Evolutionary conservation across 2,797 vertebrate species (phyloP).

Genomic region (Anguilla marmorata): DNA sequence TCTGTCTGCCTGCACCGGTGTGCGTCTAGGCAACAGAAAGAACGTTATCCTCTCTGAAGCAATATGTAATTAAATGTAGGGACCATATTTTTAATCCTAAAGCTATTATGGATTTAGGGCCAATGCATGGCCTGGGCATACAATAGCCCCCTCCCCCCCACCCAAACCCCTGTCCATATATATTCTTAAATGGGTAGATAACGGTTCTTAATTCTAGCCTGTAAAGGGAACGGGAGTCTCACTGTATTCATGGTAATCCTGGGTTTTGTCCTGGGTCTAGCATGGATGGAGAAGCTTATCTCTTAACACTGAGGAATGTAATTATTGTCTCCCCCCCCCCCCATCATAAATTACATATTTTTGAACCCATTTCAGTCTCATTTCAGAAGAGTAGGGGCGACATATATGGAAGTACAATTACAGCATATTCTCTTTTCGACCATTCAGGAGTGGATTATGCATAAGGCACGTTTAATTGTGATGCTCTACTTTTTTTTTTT

Average conservation of each 20-base stretch:
- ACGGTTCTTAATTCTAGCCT: constrained; percentile 67
- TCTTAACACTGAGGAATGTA: constrained; percentile 52
- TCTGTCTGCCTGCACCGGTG: background rate
- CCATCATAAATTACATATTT: constrained; percentile 70
- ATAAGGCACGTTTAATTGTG: constrained; percentile 66
- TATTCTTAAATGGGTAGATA: constrained; percentile 77
- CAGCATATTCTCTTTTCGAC: constrained; percentile 56
- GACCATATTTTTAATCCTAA: constrained; percentile 81
- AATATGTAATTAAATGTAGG: constrained; percentile 80
- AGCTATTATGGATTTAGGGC: constrained; percentile 76
- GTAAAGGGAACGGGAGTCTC: constrained; percentile 61
- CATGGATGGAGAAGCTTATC: constrained; percentile 46
- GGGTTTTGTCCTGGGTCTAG: constrained; percentile 58
- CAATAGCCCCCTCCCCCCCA: constrained; percentile 52
- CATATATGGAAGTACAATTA: constrained; percentile 67
- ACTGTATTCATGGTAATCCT: constrained; percentile 44
- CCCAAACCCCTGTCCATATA: constrained; percentile 54
- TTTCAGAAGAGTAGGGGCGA: constrained; percentile 47
- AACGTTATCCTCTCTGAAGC: constrained; percentile 65
- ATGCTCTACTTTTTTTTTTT: constrained; percentile 65
- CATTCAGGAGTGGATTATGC: constrained; percentile 61
- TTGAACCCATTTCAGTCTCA: constrained; percentile 57
- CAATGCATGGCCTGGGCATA: constrained; percentile 71
- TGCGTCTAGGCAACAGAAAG: background rate
- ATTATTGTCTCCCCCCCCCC: constrained; percentile 64